Evolutionary conservation across 2,797 vertebrate genomes (phyloP), one percentile per base, ranked within the genome.

Genomic region (Mallotus villosus): DNA sequence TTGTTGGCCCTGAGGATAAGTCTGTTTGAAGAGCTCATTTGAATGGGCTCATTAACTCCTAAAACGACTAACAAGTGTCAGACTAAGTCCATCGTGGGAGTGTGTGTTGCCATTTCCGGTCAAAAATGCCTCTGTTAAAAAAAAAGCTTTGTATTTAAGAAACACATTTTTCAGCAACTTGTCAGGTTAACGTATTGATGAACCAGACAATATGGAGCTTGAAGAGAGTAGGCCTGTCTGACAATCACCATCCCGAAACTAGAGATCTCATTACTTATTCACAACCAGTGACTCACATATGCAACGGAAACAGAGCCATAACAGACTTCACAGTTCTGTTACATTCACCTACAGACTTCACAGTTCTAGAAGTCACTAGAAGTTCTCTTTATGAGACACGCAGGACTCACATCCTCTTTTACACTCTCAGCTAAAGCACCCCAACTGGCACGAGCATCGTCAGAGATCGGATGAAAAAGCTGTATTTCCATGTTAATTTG

Each of bases 181-280:
- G 57, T 27, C 9, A 24, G 71, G 58, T 66, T 27, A 1, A 68
- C 12, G 8, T 64, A 37, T 51, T 19, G 41, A 14, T n/a, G 0
- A 16, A 62, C 76, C 22, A 46, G 67, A 34, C 16, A 53, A 77
- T 80, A 75, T 19, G 68, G 73, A 78, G 67, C 67, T 73, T 62
- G 17, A 37, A 55, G 74, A 65, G 77, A 75, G 37, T 24, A 17
- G 16, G 70, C 63, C 79, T 27, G 82, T 81, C 76, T 84, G 77
- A 81, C 83, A 84, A 86, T 86, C 87, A 83, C 77, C 32, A 68
- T 75, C 21, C 77, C 71, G 86, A 84, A 92, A 91, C 86, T 29
- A 75, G 81, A 92, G 85, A 67, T 16, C 63, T 84, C 88, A 92
- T 92, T 78, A 86, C 72, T 92, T 87, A 92, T 91, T 92, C 83